A percentile compares a stretch with the other conserved stretches of the same genome.
Evolutionary conservation across 2,113 vertebrate species (phyloP).

Genomic region (Albula goreensis): DNA sequence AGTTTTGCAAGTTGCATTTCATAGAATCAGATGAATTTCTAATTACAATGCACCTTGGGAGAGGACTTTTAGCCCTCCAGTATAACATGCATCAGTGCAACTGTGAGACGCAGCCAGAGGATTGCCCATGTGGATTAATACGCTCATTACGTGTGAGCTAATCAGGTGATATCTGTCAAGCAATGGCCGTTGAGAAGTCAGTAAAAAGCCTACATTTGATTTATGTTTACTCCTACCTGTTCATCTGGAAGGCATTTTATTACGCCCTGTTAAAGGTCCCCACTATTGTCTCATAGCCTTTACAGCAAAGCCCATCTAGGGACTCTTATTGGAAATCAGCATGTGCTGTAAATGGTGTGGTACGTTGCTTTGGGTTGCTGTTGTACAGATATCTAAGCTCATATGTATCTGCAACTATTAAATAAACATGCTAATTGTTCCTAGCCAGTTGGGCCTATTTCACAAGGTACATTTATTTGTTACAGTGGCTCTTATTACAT

Average conservation of each 20-base stretch:
- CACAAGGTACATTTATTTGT: conserved; percentile 4
- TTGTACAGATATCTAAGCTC: too few relatives aligned
- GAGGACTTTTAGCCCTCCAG: too few relatives aligned
- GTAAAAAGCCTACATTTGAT: not conserved
- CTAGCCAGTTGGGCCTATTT: not conserved
- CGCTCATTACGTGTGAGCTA: not conserved
- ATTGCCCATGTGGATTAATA: not conserved
- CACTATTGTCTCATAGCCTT: not conserved
- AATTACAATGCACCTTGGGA: not conserved
- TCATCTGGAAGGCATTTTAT: not conserved
- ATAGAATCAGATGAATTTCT: too few relatives aligned
- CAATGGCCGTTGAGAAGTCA: not conserved
- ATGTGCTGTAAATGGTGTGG: too few relatives aligned
- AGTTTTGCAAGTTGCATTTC: too few relatives aligned
- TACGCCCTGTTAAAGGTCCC: not conserved
- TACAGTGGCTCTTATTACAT: not conserved
- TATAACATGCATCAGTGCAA: not conserved
- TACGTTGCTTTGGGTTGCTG: too few relatives aligned
- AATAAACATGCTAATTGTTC: not conserved
- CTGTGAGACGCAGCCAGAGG: not conserved
- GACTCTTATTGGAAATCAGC: too few relatives aligned
- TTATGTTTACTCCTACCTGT: not conserved
- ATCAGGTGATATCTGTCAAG: not conserved
- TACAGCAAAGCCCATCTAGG: too few relatives aligned
- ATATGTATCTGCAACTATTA: not conserved